Evolutionary conservation across 2,797 vertebrate genomes (phyloP).

Genomic region (Sarcoramphus papa): DNA sequence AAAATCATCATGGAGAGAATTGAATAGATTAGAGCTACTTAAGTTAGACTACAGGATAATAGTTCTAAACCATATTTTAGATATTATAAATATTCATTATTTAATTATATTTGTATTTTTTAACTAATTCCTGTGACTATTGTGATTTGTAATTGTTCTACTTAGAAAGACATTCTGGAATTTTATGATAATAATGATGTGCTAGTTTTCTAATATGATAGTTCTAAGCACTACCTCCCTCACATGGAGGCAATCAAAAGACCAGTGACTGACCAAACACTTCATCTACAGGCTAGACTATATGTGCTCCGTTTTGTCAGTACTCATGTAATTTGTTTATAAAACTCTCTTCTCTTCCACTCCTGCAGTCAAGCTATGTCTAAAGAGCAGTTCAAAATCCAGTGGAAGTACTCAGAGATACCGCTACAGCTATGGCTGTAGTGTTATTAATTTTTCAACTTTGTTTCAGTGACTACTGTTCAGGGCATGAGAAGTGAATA

Average conservation of each 20-base stretch:
- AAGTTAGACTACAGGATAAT: background rate
- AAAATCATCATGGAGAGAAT: background rate
- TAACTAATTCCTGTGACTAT: background rate
- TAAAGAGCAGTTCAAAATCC: background rate
- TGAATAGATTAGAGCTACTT: background rate
- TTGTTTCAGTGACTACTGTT: background rate
- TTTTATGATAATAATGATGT: background rate
- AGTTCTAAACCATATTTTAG: background rate
- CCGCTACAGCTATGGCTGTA: background rate
- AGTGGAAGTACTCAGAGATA: background rate
- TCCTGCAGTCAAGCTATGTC: background rate
- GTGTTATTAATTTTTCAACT: background rate
- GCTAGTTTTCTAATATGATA: background rate
- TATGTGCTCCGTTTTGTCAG: accelerated
- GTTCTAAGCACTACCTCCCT: background rate
- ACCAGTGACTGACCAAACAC: accelerated
- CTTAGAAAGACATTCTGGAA: background rate
- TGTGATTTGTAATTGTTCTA: background rate
- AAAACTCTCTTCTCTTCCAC: background rate
- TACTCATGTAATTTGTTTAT: background rate
- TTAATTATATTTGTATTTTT: background rate
- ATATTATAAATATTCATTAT: background rate
- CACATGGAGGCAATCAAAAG: background rate
- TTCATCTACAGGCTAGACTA: background rate
- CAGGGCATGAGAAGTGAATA: background rate